Conservation (phyloP, 2,888 invertebrate genomes). For the Cerceris ruficornis region DNA sequence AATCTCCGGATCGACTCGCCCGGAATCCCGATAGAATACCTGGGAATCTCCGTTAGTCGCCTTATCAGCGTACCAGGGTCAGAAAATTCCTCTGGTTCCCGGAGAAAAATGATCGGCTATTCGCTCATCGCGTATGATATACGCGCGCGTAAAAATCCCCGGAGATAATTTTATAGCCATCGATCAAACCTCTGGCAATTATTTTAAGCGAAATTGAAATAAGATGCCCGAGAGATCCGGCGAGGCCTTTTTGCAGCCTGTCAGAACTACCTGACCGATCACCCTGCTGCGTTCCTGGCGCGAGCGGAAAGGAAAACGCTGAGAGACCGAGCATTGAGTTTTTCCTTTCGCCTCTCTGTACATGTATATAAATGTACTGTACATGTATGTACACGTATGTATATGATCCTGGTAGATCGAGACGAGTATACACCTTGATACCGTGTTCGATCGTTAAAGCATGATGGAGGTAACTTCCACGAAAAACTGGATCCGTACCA, state of each 20-base stretch:
- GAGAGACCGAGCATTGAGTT: conserved; percentile 25
- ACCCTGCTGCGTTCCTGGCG: conserved; percentile 32
- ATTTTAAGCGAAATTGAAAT: conserved; percentile 43
- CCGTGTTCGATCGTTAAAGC: conserved; percentile 53
- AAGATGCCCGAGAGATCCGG: conserved; percentile 19
- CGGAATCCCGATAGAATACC: no score
- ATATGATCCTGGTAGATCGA: neutral
- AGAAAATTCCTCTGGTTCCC: no score
- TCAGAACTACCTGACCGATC: conserved; percentile 52
- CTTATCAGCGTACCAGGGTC: no score
- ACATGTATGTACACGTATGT: neutral
- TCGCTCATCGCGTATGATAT: neutral
- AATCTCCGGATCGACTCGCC: no score
- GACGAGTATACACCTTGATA: neutral
- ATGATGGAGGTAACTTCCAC: conserved; percentile 55
- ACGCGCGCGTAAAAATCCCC: neutral
- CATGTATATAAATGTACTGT: conserved; percentile 2
- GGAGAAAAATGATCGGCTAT: neutral
- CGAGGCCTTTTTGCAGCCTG: conserved; percentile 35
- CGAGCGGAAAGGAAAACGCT: conserved; percentile 52
- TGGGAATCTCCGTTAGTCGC: no score
- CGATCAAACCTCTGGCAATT: conserved; percentile 32
- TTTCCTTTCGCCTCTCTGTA: conserved; percentile 26
- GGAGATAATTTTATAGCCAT: conserved; percentile 31
- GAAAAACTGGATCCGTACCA: conserved; percentile 60